Base-by-base conservation (phyloP, 2,797 vertebrate species). In the Macroramphosus scolopax region DNA sequence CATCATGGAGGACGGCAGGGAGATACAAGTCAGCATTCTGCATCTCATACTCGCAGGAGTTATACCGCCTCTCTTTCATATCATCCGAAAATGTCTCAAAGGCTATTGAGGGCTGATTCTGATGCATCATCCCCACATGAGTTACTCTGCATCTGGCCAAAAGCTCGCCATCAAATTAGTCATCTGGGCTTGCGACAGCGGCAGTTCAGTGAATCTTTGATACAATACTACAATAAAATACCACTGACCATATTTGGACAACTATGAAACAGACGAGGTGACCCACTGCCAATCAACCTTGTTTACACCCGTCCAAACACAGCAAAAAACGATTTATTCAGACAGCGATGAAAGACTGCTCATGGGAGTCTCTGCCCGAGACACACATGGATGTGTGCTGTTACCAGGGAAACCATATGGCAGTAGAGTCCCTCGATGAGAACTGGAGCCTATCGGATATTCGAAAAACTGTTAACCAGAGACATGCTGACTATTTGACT, bases 401-500 rank as follows among this genome's bases (percentile, higher is more conserved):
- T 79, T 70, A 50, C 57, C 35, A 0, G 0, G 69, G 68, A 63
- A 74, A 74, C 57, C 53, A 60, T 56, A 63, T 24, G 50, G 51
- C 42, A 33, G 36, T 20, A 16, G 25, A 36, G 22, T 33, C 31
- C n/a, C 12, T n/a, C 7, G 12, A 14, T 26, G 3, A 30, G 38
- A 43, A 33, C 10, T 22, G 11, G 16, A 40, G 41, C 33, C 13
- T 12, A 20, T 16, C 48, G 15, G 32, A 37, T 17, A n/a, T 12
- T 6, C 48, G 8, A 26, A n/a, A n/a, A n/a, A n/a, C n/a, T n/a
- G 49, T 16, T 35, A 18, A 45, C 22, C 4, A 1, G 30, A 47
- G 18, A 59, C n/a, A 22, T 36, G 26, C 7, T 20, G 28, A 31
- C 13, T 30, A 14, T 38, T 18, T 30, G 24, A 43, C 8, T 15